Percentiles rank a stretch among this genome's conserved stretches.
Conservation (phyloP, 2,113 vertebrate species). For the Aegithalos caudatus region DNA sequence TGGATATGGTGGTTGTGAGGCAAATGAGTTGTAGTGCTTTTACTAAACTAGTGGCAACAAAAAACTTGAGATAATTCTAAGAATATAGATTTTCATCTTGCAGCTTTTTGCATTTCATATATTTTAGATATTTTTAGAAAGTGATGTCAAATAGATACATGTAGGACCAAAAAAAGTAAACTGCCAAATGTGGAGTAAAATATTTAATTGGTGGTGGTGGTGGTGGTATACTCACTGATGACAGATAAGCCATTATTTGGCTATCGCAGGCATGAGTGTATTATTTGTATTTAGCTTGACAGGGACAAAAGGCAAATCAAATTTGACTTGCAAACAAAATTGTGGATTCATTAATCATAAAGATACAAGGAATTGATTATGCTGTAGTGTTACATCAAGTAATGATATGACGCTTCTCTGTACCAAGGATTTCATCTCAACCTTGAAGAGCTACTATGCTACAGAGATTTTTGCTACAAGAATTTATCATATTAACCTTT, state of each 20-base stretch:
- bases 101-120: not conserved
- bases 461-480: not conserved
- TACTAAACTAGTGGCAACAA: not conserved
- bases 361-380: not conserved
- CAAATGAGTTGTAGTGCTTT: not conserved
- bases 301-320: not conserved
- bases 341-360: not conserved
- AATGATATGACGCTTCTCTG: not conserved
- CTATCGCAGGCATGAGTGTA: not conserved
- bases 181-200: not conserved
- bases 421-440: not conserved
- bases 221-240: not conserved
- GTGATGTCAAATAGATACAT: not conserved
- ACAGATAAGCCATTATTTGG: not conserved
- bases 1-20: not conserved
- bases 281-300: not conserved
- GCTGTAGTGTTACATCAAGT: not conserved
- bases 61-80: not conserved
- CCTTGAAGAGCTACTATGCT: not conserved
- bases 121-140: not conserved
- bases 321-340: not conserved
- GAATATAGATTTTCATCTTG: not conserved
- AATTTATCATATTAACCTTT: not conserved
- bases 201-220: not conserved
- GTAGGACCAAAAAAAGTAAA: not conserved